phyloP scores from a whole-genome alignment of 2,888 invertebrate genomes.

The Andrena haemorrhoa region DNA sequence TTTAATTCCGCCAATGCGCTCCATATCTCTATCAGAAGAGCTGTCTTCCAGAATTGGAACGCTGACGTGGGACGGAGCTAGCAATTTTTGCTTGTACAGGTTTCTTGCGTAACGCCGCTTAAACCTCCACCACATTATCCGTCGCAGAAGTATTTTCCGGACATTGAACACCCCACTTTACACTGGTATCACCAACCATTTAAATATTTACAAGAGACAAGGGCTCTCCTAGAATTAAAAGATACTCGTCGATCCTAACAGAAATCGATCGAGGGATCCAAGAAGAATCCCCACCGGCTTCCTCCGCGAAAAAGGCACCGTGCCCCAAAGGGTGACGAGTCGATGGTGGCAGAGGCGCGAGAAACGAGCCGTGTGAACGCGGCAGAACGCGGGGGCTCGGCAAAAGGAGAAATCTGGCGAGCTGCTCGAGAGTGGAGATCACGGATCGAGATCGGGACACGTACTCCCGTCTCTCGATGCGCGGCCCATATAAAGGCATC shows the following conservation, averaged over 20 bases:
- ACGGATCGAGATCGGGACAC: slow-evolving; percentile 32
- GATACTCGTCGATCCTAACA: no score
- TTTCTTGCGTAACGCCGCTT: neutral
- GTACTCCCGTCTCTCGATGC: slow-evolving; percentile 34
- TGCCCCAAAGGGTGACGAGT: neutral
- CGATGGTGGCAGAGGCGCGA: neutral
- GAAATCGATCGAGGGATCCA: no score
- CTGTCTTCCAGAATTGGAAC: slow-evolving; percentile 24
- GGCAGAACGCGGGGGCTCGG: neutral
- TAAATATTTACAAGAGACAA: no score
- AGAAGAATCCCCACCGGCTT: neutral
- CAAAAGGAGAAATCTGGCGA: slow-evolving; percentile 30
- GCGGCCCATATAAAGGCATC: slow-evolving; percentile 61
- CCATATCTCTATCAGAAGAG: slow-evolving; percentile 18
- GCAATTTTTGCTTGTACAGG: slow-evolving; percentile 11
- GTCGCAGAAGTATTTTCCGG: neutral
- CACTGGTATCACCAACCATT: neutral
- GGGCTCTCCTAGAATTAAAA: no score
- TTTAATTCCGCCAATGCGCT: slow-evolving; percentile 32
- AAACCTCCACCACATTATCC: no score
- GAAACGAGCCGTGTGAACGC: neutral
- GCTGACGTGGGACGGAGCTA: slow-evolving; percentile 25
- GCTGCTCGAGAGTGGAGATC: slow-evolving; percentile 12
- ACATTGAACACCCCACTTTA: neutral
- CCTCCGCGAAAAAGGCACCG: neutral